Conservation (phyloP, 2,888 invertebrate species). For the Caenorhabditis drosophilae region DNA sequence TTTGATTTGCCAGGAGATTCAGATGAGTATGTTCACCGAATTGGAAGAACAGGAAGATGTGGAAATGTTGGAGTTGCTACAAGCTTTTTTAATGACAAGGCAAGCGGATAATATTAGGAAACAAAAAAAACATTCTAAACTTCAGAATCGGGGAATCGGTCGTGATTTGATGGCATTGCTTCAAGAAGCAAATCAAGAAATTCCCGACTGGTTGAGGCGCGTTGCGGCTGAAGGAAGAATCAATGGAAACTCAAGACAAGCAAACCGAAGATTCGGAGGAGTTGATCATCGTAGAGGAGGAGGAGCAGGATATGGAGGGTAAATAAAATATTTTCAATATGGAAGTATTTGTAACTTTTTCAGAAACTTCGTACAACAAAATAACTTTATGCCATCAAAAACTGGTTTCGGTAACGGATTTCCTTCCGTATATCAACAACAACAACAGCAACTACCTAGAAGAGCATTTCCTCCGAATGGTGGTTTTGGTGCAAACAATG, state of each 20-base stretch:
- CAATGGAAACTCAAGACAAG: slow-evolving; percentile 10
- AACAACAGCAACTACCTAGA: slow-evolving; percentile 16
- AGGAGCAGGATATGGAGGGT: too few species aligned
- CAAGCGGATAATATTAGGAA: slow-evolving; percentile 3
- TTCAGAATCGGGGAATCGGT: slow-evolving; percentile 47
- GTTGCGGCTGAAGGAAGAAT: slow-evolving; percentile 45
- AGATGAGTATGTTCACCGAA: slow-evolving; percentile 58
- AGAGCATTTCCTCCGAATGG: slow-evolving; percentile 31
- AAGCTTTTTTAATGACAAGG: slow-evolving; percentile 56
- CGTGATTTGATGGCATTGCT: slow-evolving; percentile 42
- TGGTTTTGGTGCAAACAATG: slow-evolving; percentile 28
- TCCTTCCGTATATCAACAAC: slow-evolving; percentile 5
- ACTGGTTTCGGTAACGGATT: slow-evolving; percentile 6
- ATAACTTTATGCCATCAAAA: neutral
- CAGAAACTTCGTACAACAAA: slow-evolving; percentile 14
- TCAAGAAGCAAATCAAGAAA: slow-evolving; percentile 46
- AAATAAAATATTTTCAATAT: neutral
- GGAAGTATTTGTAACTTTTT: neutral
- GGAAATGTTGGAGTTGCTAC: slow-evolving; percentile 54
- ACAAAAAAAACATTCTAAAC: neutral
- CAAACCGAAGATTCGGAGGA: slow-evolving; percentile 30
- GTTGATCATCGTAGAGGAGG: slow-evolving; percentile 29
- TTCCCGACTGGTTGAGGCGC: slow-evolving; percentile 50
- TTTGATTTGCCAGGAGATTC: slow-evolving; percentile 53
- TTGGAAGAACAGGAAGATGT: slow-evolving; percentile 55